Conservation (phyloP, 1,140 invertebrate species). For the Colletes gigas region DNA sequence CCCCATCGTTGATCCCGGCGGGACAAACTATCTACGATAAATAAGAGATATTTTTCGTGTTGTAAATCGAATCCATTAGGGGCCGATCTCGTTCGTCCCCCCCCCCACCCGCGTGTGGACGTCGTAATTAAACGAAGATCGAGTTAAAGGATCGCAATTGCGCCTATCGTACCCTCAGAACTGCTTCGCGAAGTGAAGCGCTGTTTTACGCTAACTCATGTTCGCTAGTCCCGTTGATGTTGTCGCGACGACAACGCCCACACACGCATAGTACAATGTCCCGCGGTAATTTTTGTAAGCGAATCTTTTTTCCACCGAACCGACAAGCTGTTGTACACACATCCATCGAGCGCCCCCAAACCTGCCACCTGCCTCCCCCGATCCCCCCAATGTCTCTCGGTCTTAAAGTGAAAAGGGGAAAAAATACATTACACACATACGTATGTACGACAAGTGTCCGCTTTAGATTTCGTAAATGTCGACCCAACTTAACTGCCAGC, state of each 20-base stretch:
- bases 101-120: too few species aligned
- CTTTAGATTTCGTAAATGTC: slow-evolving; percentile 51
- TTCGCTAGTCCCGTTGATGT: slow-evolving; percentile 43
- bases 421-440: slow-evolving; percentile 13
- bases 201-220: slow-evolving; percentile 27
- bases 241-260: slow-evolving; percentile 27
- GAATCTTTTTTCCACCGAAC: slow-evolving; percentile 43
- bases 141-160: not conserved
- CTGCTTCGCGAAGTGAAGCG: slow-evolving; percentile 16
- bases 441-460: slow-evolving; percentile 21
- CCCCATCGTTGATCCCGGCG: not conserved
- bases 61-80: slow-evolving; percentile 30
- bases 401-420: not conserved
- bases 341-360: not conserved
- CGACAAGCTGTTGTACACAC: not conserved
- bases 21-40: slow-evolving; percentile 22
- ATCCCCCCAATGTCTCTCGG: not conserved
- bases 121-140: not conserved
- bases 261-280: slow-evolving; percentile 40
- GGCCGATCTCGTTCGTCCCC: not conserved
- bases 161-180: not conserved
- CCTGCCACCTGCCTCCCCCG: not conserved
- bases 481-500: slow-evolving; percentile 62
- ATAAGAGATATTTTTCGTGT: slow-evolving; percentile 59
- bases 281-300: slow-evolving; percentile 45